A percentile compares a stretch with the other conserved stretches of the same genome.
phyloP scores from a whole-genome alignment of 2,797 vertebrate species.

The Trichosurus vulpecula region DNA sequence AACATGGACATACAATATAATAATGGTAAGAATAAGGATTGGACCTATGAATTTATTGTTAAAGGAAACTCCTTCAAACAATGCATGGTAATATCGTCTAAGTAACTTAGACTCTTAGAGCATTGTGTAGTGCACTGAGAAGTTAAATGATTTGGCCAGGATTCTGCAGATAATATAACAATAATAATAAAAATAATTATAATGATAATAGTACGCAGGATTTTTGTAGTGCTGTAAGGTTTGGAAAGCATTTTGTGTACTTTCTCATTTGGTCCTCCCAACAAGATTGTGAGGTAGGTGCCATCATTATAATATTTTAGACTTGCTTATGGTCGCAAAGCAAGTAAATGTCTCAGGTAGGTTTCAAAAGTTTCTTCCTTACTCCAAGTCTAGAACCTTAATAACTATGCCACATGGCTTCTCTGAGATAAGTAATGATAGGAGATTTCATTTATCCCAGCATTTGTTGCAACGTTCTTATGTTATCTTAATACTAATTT shows the following conservation, averaged over 20 bases:
- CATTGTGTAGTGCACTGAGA: not conserved
- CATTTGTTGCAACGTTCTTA: not conserved
- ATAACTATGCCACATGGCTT: not conserved
- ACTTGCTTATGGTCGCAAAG: not conserved
- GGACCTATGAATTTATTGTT: not conserved
- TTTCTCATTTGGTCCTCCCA: not conserved
- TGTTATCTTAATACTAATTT: not conserved
- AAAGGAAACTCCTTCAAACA: not conserved
- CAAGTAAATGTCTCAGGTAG: not conserved
- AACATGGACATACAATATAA: not conserved
- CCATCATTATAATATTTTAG: not conserved
- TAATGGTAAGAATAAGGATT: not conserved
- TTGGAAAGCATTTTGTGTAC: not conserved
- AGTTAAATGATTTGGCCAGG: not conserved
- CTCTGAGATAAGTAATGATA: not conserved
- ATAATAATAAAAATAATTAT: not conserved
- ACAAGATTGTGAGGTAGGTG: not conserved
- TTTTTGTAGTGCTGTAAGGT: not conserved
- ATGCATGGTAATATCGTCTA: not conserved
- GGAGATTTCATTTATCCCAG: not conserved
- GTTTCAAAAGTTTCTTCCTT: not conserved
- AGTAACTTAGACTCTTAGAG: not conserved
- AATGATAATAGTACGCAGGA: not conserved
- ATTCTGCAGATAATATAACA: not conserved
- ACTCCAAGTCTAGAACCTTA: not conserved